phyloP scores from a whole-genome alignment of 1,140 invertebrate species.

The Atta cephalotes region DNA sequence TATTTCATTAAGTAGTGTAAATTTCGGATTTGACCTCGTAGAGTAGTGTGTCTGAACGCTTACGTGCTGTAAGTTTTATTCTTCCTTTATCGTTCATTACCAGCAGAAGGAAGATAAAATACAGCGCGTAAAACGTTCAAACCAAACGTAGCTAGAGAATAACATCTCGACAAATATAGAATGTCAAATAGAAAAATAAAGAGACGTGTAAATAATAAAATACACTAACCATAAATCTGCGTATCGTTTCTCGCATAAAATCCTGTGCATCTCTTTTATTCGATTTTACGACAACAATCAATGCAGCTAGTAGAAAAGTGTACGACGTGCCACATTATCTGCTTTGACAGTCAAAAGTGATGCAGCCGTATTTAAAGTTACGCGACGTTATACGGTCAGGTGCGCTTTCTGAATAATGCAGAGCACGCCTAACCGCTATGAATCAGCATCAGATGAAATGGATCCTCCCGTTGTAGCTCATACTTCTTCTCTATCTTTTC shows the following conservation, averaged over 20 bases:
- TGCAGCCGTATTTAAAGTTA: conserved; percentile 66
- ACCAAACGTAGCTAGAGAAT: not conserved
- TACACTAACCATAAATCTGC: not conserved
- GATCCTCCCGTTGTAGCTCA: conserved; percentile 44
- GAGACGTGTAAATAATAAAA: not conserved
- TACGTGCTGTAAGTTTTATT: too few relatives aligned
- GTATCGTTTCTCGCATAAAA: not conserved
- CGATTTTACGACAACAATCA: conserved; percentile 35
- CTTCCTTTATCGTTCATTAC: too few relatives aligned
- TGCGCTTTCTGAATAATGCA: conserved; percentile 75
- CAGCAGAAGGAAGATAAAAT: too few relatives aligned
- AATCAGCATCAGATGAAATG: conserved; percentile 76
- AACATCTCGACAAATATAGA: not conserved
- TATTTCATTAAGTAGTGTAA: not conserved
- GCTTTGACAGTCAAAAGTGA: conserved; percentile 71
- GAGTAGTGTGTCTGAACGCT: not conserved
- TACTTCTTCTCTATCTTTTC: conserved; percentile 58
- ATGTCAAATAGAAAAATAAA: not conserved
- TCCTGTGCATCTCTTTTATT: conserved; percentile 18
- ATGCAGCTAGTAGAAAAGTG: not conserved
- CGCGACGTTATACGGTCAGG: conserved; percentile 44
- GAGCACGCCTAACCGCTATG: conserved; percentile 75
- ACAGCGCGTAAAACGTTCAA: too few relatives aligned
- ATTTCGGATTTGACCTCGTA: not conserved
- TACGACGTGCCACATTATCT: conserved; percentile 46